phyloP scores from a whole-genome alignment of 1,140 invertebrate genomes.

The Lepidotrigona ventralis region DNA sequence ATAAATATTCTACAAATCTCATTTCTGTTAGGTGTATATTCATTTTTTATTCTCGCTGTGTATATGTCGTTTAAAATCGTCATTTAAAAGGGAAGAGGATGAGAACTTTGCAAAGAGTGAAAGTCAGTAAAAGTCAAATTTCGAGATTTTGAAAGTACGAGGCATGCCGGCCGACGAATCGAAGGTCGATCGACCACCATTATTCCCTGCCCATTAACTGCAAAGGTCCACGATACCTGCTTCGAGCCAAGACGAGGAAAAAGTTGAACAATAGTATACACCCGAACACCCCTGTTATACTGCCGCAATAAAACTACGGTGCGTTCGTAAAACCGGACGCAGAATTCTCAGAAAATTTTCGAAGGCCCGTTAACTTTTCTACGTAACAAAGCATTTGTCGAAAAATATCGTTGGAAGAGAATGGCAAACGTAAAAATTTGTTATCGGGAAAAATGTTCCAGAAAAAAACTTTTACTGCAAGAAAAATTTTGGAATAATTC shows the following conservation, averaged over 20 bases:
- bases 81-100: not conserved
- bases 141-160: constrained; percentile 54
- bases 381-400: not conserved
- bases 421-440: not conserved
- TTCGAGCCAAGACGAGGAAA: constrained; percentile 54
- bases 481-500: not conserved
- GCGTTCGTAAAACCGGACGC: constrained; percentile 39
- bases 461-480: not conserved
- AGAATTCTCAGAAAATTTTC: constrained; percentile 38
- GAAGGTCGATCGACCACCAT: constrained; percentile 70
- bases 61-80: not conserved
- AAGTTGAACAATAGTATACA: constrained; percentile 46
- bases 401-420: not conserved
- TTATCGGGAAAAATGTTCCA: not conserved
- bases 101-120: not conserved
- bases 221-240: constrained; percentile 69
- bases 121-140: not conserved
- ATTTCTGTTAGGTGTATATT: too few species aligned
- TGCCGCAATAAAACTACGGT: constrained; percentile 46
- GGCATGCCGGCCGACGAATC: constrained; percentile 40
- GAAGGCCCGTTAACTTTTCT: constrained; percentile 27
- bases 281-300: constrained; percentile 38
- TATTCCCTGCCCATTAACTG: constrained; percentile 67
- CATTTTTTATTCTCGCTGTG: too few species aligned
- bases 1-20: too few species aligned